Evolutionary conservation across 2,113 vertebrate species (phyloP).

Genomic region (Dolichotis patagonum): DNA sequence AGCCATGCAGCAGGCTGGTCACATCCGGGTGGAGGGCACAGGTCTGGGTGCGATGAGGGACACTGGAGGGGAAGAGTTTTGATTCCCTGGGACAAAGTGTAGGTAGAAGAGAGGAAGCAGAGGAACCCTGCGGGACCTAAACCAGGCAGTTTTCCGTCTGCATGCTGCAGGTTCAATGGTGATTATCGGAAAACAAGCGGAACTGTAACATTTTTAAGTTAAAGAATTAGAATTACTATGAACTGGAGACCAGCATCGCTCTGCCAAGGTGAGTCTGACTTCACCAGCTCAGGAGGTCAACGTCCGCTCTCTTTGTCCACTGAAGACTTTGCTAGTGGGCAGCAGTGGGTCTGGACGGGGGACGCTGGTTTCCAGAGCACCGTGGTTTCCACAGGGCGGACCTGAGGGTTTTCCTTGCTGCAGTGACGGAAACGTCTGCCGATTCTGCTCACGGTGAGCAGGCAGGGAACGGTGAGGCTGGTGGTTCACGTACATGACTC

Average conservation of each 20-base stretch:
- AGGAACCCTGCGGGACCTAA: not conserved
- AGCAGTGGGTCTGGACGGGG: too few relatives aligned
- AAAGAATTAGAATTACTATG: not conserved
- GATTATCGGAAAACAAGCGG: not conserved
- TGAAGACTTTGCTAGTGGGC: not conserved
- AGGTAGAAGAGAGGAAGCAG: too few relatives aligned
- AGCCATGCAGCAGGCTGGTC: not conserved
- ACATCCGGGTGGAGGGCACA: too few relatives aligned
- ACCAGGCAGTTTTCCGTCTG: too few relatives aligned
- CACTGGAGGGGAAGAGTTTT: not conserved
- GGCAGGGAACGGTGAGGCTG: not conserved
- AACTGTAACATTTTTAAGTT: not conserved
- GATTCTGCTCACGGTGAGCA: not conserved
- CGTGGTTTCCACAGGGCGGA: not conserved
- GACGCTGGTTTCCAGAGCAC: fast-evolving
- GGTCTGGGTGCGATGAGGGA: too few relatives aligned
- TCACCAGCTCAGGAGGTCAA: too few relatives aligned
- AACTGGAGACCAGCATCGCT: not conserved
- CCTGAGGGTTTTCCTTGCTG: not conserved
- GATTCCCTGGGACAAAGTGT: not conserved
- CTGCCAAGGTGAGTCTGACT: not conserved
- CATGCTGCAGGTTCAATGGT: not conserved
- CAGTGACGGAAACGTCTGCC: not conserved
- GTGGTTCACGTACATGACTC: too few relatives aligned
- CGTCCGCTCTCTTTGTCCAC: not conserved